These are phyloP conservation scores for Temnothorax rugatulus DNA, from an alignment of 2,888 invertebrate genomes.

Conservation along the genomic window DNA sequence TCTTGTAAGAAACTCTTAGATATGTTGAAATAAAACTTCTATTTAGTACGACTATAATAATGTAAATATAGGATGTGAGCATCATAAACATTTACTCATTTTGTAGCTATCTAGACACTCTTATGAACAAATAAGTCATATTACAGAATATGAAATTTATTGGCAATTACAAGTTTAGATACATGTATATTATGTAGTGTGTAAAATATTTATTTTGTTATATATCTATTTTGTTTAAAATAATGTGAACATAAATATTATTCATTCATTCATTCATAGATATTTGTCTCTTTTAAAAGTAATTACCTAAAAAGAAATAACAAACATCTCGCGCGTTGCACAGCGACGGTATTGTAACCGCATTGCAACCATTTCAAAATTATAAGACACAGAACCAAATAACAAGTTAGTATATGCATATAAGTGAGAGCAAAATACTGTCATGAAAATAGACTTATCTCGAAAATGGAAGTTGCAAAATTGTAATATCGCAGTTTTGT, in stretches of 20 bases:
- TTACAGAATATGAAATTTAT: not conserved
- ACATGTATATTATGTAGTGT: not conserved
- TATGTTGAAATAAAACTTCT: slow-evolving; percentile 21
- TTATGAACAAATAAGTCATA: not conserved
- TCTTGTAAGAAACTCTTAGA: slow-evolving; percentile 4
- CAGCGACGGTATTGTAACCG: not conserved
- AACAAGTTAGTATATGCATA: not conserved
- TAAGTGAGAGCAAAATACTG: not conserved
- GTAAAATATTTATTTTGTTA: not conserved
- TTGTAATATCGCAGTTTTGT: not conserved
- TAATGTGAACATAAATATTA: not conserved
- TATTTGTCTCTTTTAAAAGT: not conserved
- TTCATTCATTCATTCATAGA: not conserved
- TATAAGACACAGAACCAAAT: slow-evolving; percentile 9
- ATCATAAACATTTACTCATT: not conserved
- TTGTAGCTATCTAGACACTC: not conserved
- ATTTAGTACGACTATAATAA: not conserved
- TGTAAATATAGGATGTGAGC: not conserved
- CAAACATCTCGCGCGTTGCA: not conserved
- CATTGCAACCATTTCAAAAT: not conserved
- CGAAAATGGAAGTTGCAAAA: not conserved
- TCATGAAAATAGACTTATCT: slow-evolving; percentile 3
- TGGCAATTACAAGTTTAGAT: not conserved
- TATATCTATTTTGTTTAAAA: not conserved
- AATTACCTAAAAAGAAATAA: not conserved